Conservation (phyloP, 2,797 vertebrate genomes). For the Molossus molossus region DNA sequence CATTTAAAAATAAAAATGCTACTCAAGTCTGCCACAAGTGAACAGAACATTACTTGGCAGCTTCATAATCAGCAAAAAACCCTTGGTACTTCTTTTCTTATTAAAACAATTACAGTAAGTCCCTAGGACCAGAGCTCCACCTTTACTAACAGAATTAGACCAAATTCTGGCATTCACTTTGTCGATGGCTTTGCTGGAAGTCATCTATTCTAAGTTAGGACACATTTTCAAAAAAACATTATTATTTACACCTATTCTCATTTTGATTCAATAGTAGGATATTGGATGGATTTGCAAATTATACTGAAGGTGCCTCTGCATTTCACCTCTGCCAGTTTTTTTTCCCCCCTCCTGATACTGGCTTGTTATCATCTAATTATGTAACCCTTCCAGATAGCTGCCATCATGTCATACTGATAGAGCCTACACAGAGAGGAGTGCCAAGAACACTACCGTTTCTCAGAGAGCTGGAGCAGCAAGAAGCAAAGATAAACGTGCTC, state of each 20-base stretch:
- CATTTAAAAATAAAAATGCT: constrained; percentile 5
- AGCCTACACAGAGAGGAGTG: neutral
- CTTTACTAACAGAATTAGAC: neutral
- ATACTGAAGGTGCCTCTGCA: neutral
- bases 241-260: neutral
- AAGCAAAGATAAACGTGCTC: neutral
- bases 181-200: neutral
- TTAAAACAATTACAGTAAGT: neutral
- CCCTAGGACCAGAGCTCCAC: neutral
- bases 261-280: neutral
- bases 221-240: neutral
- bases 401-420: accelerated
- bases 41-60: neutral
- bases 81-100: neutral
- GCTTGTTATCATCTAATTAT: neutral
- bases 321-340: neutral
- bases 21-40: neutral
- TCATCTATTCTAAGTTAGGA: neutral
- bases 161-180: neutral
- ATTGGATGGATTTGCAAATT: neutral
- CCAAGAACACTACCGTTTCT: neutral
- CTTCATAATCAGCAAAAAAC: neutral
- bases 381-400: neutral
- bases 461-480: neutral
- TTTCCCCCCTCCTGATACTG: neutral